Base-by-base conservation (phyloP, 2,113 vertebrate genomes). In the Trogon melanurus region DNA sequence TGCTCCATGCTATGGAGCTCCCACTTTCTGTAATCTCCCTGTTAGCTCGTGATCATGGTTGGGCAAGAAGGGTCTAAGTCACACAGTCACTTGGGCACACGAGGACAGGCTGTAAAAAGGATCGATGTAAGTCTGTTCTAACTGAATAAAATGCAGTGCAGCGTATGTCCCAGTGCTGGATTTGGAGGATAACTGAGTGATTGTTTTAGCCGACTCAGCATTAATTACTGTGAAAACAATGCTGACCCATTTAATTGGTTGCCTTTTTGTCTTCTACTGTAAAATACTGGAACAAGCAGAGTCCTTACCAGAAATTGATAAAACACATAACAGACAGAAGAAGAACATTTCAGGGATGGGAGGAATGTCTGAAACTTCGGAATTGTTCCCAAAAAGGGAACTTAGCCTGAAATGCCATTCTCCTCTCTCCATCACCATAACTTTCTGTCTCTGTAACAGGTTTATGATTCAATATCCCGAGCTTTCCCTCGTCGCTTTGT, bases 401-500 rank as follows among this genome's bases (percentile, higher is more conserved):
- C 25, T 53, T 11, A 61, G 73, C 38, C 57, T 10, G 8, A 18
- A 62, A 17, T 38, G 26, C 11, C 10, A n/a, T 58, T 62, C 18
- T 64, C 13, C 36, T 73, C 21, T 92, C 44, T 69, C 66, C 76
- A 36, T 5, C 60, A 13, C 13, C 17, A 6, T 16, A 48, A 4
- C 83, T 16, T 23, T 69, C 25, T 97, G 19, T 95, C n/a, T 95
- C 85, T 60, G 7, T 79, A 16, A 48, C 85, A 99, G 99, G 67
- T 98, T 29, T 99, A 99, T 92, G 98, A 98, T 73, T 96, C 96
- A 8, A 0, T 97, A 47, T 38, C 90, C 78, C 97, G 56, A 74
- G 48, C 95, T 10, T 99, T 98, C 75, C 99, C 99, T 64, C 97
- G 98, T 6, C 98, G 99, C 23, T 99, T 99, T 83, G 99, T 99